Percentiles rank a stretch among this genome's conserved stretches.
phyloP scores from a whole-genome alignment of 2,888 invertebrate genomes.

The Cenopis cana region DNA sequence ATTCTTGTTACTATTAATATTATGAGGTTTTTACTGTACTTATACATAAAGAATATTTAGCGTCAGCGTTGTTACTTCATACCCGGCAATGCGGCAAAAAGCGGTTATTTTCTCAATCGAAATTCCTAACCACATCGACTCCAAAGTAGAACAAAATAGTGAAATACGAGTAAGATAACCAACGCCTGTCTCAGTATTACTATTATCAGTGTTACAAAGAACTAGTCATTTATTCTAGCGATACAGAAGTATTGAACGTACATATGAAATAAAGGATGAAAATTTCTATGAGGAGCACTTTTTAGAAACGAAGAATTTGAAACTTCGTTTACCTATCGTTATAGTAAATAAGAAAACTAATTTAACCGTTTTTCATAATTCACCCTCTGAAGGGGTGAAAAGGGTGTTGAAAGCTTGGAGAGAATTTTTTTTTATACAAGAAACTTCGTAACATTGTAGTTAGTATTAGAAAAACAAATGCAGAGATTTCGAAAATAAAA shows the following conservation, averaged over 20 bases:
- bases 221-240: slow-evolving; percentile 12
- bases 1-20: neutral
- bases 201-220: slow-evolving; percentile 9
- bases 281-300: too few relatives aligned
- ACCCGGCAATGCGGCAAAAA: slow-evolving; percentile 13
- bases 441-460: too few relatives aligned
- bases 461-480: too few relatives aligned
- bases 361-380: too few relatives aligned
- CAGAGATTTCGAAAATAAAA: too few relatives aligned
- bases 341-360: too few relatives aligned
- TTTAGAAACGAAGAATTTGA: too few relatives aligned
- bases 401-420: too few relatives aligned
- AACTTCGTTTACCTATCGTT: too few relatives aligned
- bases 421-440: too few relatives aligned
- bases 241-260: neutral
- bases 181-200: slow-evolving; percentile 16
- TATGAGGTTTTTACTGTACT: neutral
- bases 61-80: slow-evolving; percentile 16
- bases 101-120: slow-evolving; percentile 28
- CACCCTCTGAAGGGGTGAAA: too few relatives aligned
- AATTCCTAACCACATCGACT: slow-evolving; percentile 2
- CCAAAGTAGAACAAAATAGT: slow-evolving; percentile 23
- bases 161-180: slow-evolving; percentile 12
- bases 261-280: too few relatives aligned
- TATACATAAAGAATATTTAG: neutral